Evolutionary conservation across 2,797 vertebrate genomes (phyloP).

Genomic region (Sparidentex hasta): DNA sequence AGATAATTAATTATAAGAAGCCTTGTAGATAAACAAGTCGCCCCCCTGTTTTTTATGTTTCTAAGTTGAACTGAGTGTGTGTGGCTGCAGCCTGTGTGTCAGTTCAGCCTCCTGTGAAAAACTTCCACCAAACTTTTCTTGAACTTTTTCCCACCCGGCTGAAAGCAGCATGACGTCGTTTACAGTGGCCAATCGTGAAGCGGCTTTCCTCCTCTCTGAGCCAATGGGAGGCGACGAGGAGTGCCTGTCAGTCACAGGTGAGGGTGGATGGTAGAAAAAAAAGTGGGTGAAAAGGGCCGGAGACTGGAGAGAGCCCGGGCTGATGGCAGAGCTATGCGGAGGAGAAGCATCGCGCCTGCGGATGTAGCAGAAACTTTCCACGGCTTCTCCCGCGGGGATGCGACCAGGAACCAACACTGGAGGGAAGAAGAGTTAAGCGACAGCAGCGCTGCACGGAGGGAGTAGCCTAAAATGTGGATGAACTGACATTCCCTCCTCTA

Average conservation of each 20-base stretch:
- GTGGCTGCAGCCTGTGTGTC: conserved; percentile 23
- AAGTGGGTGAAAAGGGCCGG: conserved; percentile 84
- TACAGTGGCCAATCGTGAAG: conserved; percentile 80
- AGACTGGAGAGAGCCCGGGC: conserved; percentile 72
- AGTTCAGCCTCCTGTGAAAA: conserved; percentile 33
- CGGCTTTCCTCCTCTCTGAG: conserved; percentile 47
- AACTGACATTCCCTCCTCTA: conserved; percentile 60
- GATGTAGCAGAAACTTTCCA: conserved; percentile 70
- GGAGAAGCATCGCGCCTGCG: conserved; percentile 75
- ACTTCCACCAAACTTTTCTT: conserved; percentile 32
- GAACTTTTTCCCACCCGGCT: conserved; percentile 41
- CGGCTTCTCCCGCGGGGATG: conserved; percentile 74
- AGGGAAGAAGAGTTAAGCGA: conserved; percentile 37
- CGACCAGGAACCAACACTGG: conserved; percentile 61
- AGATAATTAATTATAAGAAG: fast-evolving
- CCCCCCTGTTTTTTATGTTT: background rate
- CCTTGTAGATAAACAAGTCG: background rate
- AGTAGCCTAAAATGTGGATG: conserved; percentile 72
- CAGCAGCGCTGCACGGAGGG: conserved; percentile 53
- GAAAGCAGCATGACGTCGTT: conserved; percentile 72
- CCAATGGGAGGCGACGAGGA: conserved; percentile 80
- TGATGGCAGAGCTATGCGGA: conserved; percentile 78
- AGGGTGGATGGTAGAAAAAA: conserved; percentile 84
- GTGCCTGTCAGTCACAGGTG: conserved; percentile 88
- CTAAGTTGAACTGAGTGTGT: background rate